A percentile compares a stretch with the other conserved stretches of the same genome.
Evolutionary conservation across 2,888 invertebrate genomes (phyloP).

Genomic region (Euplagia quadripunctaria): DNA sequence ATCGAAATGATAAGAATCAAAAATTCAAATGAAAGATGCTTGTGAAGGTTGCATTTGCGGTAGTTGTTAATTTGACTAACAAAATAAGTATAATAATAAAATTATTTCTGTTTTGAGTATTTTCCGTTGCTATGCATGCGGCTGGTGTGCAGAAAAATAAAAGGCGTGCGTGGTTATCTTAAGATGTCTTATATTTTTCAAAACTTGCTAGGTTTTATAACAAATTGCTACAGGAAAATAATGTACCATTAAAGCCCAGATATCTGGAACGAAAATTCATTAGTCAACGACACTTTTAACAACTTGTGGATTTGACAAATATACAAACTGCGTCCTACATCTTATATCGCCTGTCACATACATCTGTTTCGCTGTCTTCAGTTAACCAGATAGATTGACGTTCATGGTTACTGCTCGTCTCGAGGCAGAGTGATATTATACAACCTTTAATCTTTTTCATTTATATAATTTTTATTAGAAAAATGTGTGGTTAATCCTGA

Average conservation of each 20-base stretch:
- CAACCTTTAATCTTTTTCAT: too few species aligned
- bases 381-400: too few species aligned
- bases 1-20: not conserved
- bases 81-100: not conserved
- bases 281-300: too few species aligned
- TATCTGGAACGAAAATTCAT: not conserved
- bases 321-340: too few species aligned
- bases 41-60: not conserved
- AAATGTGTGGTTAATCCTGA: too few species aligned
- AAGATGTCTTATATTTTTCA: not conserved
- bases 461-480: too few species aligned
- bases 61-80: slow-evolving; percentile 4
- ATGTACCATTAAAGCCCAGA: not conserved
- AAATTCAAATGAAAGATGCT: not conserved
- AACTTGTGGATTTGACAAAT: too few species aligned
- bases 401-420: too few species aligned
- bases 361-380: too few species aligned
- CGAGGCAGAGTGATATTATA: too few species aligned
- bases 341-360: too few species aligned
- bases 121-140: not conserved
- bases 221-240: not conserved
- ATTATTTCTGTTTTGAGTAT: not conserved
- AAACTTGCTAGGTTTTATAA: not conserved
- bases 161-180: not conserved
- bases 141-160: not conserved